A percentile compares a stretch with the other conserved stretches of the same genome.
Evolutionary conservation across 2,113 vertebrate genomes (phyloP).

Genomic region (Corynorhinus townsendii): DNA sequence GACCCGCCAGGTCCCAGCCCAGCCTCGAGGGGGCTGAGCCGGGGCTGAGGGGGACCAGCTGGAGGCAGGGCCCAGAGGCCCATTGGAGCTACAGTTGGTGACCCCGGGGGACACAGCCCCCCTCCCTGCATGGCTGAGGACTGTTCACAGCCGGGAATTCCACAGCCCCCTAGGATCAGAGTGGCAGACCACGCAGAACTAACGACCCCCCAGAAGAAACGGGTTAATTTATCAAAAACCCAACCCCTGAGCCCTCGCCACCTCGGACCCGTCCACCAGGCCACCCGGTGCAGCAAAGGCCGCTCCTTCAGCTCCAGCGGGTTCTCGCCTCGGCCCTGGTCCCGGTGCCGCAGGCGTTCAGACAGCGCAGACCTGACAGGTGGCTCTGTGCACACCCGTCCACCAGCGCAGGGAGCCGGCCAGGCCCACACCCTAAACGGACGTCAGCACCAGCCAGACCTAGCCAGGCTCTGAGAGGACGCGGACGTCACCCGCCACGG

Average conservation of each 20-base stretch:
- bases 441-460: neutral
- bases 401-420: no score
- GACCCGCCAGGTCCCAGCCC: neutral
- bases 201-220: neutral
- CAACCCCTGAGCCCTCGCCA: neutral
- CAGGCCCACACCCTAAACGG: neutral
- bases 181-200: fast-evolving
- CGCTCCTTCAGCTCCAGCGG: neutral
- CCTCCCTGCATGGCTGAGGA: no score
- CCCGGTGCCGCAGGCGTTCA: fast-evolving
- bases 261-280: neutral
- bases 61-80: neutral
- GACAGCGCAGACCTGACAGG: neutral
- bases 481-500: fast-evolving
- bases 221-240: neutral
- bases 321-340: no score
- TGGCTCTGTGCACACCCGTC: neutral
- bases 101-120: no score
- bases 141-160: neutral
- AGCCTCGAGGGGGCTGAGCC: neutral
- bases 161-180: neutral
- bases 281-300: fast-evolving
- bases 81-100: fast-evolving
- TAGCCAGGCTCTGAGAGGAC: neutral
- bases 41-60: neutral